Conservation (phyloP, 2,113 vertebrate species). For the Perccottus glenii region DNA sequence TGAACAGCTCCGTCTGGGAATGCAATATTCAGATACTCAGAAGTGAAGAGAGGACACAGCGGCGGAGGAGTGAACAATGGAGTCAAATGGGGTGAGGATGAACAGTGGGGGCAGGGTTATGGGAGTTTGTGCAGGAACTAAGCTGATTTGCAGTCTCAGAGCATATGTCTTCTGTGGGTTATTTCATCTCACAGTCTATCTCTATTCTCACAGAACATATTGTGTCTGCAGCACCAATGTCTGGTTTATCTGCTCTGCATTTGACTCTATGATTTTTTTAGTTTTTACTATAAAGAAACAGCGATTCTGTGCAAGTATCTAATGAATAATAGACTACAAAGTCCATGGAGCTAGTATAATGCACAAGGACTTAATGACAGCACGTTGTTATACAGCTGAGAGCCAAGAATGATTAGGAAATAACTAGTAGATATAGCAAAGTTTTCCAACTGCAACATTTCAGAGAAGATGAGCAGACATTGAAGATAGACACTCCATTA, state of each 20-base stretch:
- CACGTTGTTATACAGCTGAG: no score
- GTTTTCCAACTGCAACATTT: no score
- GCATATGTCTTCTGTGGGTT: conserved; percentile 53
- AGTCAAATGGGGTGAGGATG: conserved; percentile 4
- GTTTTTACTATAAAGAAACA: not conserved
- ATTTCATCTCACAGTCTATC: conserved; percentile 21
- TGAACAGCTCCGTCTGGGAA: not conserved
- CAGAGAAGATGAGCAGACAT: no score
- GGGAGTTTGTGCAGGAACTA: conserved; percentile 54
- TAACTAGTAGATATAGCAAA: no score
- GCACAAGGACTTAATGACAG: no score
- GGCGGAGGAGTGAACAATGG: not conserved
- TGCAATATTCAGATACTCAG: not conserved
- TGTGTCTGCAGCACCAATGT: conserved; percentile 4
- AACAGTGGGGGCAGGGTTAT: conserved; percentile 25
- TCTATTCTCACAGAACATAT: conserved; percentile 6
- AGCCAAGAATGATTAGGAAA: no score
- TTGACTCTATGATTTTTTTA: not conserved
- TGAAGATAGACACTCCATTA: no score
- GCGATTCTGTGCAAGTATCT: no score
- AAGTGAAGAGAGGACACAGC: conserved; percentile 3
- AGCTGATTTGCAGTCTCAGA: conserved; percentile 67
- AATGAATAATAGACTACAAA: no score
- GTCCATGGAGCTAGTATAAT: no score
- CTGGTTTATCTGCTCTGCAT: not conserved